Conservation (phyloP, 2,888 invertebrate genomes). For the Achlya flavicornis region DNA sequence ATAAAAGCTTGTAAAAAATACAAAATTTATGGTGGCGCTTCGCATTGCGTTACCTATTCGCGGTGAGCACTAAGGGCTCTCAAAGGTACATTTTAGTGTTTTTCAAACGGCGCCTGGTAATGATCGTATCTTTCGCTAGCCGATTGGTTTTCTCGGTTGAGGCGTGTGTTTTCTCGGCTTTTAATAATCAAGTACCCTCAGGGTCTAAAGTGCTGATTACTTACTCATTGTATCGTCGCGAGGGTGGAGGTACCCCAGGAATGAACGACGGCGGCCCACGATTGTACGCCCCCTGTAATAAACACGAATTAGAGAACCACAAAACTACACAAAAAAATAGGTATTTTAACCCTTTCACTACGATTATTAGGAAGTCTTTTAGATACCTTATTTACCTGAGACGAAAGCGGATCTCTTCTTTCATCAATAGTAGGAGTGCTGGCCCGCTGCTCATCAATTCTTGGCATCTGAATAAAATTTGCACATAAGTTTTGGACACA, state of each 20-base stretch:
- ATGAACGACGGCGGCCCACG: constrained; percentile 63
- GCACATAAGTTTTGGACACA: not conserved
- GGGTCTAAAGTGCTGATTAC: constrained; percentile 19
- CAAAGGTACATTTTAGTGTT: no score
- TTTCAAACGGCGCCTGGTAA: no score
- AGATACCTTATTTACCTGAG: constrained; percentile 52
- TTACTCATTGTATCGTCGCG: constrained; percentile 57
- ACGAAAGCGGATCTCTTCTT: constrained; percentile 68
- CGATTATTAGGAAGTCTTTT: not conserved
- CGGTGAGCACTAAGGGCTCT: no score
- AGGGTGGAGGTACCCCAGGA: constrained; percentile 54
- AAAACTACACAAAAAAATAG: not conserved
- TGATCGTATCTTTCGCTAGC: no score
- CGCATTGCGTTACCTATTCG: no score
- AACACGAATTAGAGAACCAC: constrained; percentile 12
- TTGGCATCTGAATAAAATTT: constrained; percentile 50
- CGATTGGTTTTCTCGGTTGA: no score
- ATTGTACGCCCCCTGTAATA: constrained; percentile 57
- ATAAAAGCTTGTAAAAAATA: no score
- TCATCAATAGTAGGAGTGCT: constrained; percentile 90
- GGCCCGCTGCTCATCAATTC: constrained; percentile 85
- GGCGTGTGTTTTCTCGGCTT: no score
- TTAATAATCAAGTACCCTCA: no score
- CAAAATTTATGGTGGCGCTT: no score
- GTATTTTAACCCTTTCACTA: not conserved